These are phyloP conservation scores for Pentalonia nigronervosa DNA, from an alignment of 1,140 invertebrate genomes.

Conservation along the genomic window DNA sequence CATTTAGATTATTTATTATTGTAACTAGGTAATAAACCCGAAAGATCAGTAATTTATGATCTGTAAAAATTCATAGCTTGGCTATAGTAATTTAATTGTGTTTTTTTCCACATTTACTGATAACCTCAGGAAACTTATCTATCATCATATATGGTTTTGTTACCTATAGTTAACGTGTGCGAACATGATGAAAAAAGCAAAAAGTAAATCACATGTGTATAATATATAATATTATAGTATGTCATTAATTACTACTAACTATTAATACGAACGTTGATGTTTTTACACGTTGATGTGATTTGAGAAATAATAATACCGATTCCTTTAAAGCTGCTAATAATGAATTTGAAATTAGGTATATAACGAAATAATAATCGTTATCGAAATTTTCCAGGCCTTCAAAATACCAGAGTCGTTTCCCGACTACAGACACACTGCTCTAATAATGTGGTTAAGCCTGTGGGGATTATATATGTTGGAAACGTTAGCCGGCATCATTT, in stretches of 20 bases:
- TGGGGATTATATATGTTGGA: constrained; percentile 39
- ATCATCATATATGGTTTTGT: no score
- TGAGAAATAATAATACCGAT: not conserved
- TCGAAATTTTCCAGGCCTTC: constrained; percentile 12
- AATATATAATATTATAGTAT: not conserved
- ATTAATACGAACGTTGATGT: not conserved
- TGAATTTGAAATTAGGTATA: not conserved
- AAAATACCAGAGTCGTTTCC: constrained; percentile 26
- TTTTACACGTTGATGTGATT: not conserved
- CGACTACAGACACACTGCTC: not conserved
- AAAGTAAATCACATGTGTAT: no score
- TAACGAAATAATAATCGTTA: not conserved
- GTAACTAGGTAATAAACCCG: not conserved
- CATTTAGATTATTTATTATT: not conserved
- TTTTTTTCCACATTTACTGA: not conserved
- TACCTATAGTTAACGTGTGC: not conserved
- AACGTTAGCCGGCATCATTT: constrained; percentile 9
- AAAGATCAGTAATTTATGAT: not conserved
- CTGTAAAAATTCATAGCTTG: not conserved
- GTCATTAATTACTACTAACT: not conserved
- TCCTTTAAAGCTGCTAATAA: no score
- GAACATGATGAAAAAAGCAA: no score
- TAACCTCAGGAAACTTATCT: not conserved
- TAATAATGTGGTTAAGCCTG: constrained; percentile 48
- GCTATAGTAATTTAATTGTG: not conserved